Evolutionary conservation across 2,888 invertebrate species (phyloP).

Genomic region (Melikaiella ostensackeni): DNA sequence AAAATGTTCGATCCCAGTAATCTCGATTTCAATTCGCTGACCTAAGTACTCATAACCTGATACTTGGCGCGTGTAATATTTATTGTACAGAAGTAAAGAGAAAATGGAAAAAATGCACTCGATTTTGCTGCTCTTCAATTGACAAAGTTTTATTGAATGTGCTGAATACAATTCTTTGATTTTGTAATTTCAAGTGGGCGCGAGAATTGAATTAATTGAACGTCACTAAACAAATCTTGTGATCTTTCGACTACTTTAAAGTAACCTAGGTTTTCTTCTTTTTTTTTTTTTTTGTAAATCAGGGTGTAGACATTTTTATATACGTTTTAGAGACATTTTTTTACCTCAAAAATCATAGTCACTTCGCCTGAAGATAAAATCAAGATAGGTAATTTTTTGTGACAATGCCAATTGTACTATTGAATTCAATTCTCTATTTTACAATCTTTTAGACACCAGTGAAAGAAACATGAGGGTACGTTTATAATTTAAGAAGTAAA

Average conservation of each 20-base stretch:
- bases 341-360: not conserved
- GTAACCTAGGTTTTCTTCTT: no score
- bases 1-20: constrained; percentile 17
- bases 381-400: not conserved
- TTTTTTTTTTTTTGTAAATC: not conserved
- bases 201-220: constrained; percentile 11
- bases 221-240: not conserved
- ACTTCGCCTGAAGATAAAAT: constrained; percentile 9
- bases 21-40: constrained; percentile 32
- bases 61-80: constrained; percentile 50
- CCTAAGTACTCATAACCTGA: constrained; percentile 46
- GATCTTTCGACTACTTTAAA: not conserved
- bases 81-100: constrained; percentile 47
- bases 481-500: constrained; percentile 20
- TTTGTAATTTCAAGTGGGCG: constrained; percentile 12
- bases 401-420: not conserved
- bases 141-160: constrained; percentile 3
- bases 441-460: constrained; percentile 24
- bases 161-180: not conserved
- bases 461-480: constrained; percentile 4
- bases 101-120: constrained; percentile 47
- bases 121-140: constrained; percentile 39
- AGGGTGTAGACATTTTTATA: constrained; percentile 21
- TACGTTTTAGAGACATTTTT: constrained; percentile 27
- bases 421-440: constrained; percentile 2